Evolutionary conservation across 2,113 vertebrate species (phyloP), one percentile per base, ranked within the genome.

Genomic region (Columbina picui): DNA sequence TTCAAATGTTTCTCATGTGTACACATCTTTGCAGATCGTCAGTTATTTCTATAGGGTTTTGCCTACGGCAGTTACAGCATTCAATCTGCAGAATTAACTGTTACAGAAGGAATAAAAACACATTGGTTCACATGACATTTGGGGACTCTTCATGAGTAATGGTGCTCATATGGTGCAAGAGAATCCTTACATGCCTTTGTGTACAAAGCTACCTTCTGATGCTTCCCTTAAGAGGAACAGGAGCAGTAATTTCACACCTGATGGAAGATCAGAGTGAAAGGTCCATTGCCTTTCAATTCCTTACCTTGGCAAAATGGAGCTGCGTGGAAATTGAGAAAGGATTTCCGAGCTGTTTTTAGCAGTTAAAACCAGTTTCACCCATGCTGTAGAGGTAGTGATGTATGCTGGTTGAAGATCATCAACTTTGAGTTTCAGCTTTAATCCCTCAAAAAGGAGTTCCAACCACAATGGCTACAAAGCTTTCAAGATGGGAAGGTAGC

Each of bases 211-310:
- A 23, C 76, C 89, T 92, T 87, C 64, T 75, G 86, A 68, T 92
- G 89, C 89, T 89, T 92, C 80, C 43, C 43, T 43, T 49, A 82
- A 81, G 84, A 75, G 71, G 53, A 95, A 67, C 56, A 81, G 67
- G 57, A 94, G 69, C 73, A 68, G 93, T 89, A 92, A 94, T 95
- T 87, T 94, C 84, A 87, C 60, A 81, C 92, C 60, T 91, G 84
- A 71, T 75, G 89, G 84, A 75, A 87, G 76, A 89, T 36, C 57
- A 36, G 73, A 87, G 38, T n/a, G 86, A 94, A 91, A 93, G 76
- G 77, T 87, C 90, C 76, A 30, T 78, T 90, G 89, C 71, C 63
- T 93, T 93, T 76, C 19, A 80, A 90, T 87, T 84, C 80, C 77
- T 84, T 67, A 65, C 67, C 61, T 89, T 83, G 71, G 75, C 38